Conservation (phyloP, 2,797 vertebrate species). For the Platalea minor region DNA sequence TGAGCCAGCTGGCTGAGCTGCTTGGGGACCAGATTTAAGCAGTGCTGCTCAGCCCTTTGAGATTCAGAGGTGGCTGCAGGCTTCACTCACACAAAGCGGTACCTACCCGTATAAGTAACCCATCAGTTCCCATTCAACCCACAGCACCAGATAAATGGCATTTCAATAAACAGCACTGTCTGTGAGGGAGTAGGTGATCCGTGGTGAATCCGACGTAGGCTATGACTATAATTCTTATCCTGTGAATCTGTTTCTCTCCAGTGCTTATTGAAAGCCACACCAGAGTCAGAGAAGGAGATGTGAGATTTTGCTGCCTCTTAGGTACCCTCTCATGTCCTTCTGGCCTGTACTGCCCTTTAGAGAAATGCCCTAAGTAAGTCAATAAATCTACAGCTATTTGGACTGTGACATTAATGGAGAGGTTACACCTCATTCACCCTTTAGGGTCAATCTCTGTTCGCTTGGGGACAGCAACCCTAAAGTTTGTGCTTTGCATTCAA, state of each 20-base stretch:
- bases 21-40: not conserved
- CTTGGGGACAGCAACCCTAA: not conserved
- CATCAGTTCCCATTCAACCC: not conserved
- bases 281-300: not conserved
- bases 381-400: conserved; percentile 4
- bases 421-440: not conserved
- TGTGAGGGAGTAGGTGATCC: not conserved
- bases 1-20: not conserved
- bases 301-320: not conserved
- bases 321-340: not conserved
- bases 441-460: not conserved
- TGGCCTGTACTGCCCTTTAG: not conserved
- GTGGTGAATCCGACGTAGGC: not conserved
- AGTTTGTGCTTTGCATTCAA: not conserved
- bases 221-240: not conserved
- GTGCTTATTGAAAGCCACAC: not conserved
- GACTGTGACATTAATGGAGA: not conserved
- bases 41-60: not conserved
- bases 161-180: not conserved
- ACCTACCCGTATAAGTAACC: not conserved
- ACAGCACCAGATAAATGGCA: not conserved
- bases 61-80: not conserved
- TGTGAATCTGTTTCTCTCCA: not conserved
- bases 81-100: not conserved
- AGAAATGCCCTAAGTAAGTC: not conserved